phyloP scores from a whole-genome alignment of 2,797 vertebrate species.

The Microctenopoma stevenorrisi region DNA sequence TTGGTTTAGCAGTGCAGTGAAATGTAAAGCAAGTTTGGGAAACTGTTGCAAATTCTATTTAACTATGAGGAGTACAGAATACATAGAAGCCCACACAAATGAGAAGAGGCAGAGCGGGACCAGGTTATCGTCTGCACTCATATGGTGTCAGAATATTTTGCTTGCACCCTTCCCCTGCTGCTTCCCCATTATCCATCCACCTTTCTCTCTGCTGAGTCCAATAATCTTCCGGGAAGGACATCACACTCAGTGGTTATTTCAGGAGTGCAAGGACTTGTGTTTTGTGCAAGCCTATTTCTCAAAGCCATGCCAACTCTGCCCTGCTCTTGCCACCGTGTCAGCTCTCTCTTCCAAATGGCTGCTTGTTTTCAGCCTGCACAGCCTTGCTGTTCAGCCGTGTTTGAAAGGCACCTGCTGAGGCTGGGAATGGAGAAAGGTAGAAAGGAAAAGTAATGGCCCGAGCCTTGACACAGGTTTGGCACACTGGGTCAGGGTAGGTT shows the following conservation, averaged over 20 bases:
- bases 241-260: background rate
- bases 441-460: slow-evolving; percentile 25
- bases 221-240: background rate
- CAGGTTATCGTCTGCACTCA: background rate
- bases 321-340: slow-evolving; percentile 11
- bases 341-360: slow-evolving; percentile 39
- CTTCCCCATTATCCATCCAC: background rate
- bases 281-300: background rate
- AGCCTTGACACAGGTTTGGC: slow-evolving; percentile 31
- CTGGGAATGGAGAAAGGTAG: slow-evolving; percentile 27
- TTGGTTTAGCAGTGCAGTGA: background rate
- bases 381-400: slow-evolving; percentile 28
- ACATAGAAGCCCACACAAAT: background rate
- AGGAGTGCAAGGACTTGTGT: background rate
- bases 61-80: background rate
- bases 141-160: background rate
- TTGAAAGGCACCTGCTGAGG: slow-evolving; percentile 36
- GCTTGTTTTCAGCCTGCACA: slow-evolving; percentile 26
- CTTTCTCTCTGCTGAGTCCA: slow-evolving; percentile 2
- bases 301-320: slow-evolving; percentile 13
- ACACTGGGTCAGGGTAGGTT: slow-evolving; percentile 20
- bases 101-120: background rate
- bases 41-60: background rate
- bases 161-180: background rate
- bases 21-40: background rate